Percentiles rank a stretch among this genome's conserved stretches.
These are phyloP conservation scores for Antedon bifida DNA, from an alignment of 35 echinoderm and acorn worm species.

Conservation along the genomic window DNA sequence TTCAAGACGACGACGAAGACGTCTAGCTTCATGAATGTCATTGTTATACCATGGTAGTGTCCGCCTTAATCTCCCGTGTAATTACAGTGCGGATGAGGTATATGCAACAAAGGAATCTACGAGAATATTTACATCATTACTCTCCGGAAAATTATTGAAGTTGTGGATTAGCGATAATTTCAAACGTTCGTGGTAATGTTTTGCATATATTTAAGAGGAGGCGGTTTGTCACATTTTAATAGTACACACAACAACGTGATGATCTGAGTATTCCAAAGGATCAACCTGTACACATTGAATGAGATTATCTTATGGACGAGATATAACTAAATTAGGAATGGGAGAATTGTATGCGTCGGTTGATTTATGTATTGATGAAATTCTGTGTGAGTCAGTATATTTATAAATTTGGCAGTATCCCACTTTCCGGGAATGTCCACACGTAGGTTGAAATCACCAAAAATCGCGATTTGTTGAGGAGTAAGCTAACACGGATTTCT, in stretches of 20 bases:
- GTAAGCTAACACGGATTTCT: too few species aligned
- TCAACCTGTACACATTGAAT: background rate
- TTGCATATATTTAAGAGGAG: background rate
- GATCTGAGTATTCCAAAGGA: background rate
- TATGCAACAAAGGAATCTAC: background rate
- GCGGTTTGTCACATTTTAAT: background rate
- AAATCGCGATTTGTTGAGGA: conserved; percentile 9
- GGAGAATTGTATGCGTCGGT: background rate
- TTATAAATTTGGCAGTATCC: background rate
- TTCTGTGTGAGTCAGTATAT: background rate
- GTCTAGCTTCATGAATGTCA: too few species aligned
- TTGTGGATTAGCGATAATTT: background rate
- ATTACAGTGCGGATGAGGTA: too few species aligned
- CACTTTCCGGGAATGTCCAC: background rate
- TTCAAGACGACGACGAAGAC: too few species aligned
- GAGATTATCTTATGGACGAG: conserved; percentile 4
- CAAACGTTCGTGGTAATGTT: background rate
- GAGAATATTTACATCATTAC: background rate
- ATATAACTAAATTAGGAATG: too few species aligned
- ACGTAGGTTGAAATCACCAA: too few species aligned
- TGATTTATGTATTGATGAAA: background rate
- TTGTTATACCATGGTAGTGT: too few species aligned
- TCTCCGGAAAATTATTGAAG: background rate
- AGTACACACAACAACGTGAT: background rate
- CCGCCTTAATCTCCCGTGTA: too few species aligned